Percentiles rank a stretch among this genome's conserved stretches.
Conservation (phyloP, 2,113 vertebrate species). For the Hydrolagus affinis region DNA sequence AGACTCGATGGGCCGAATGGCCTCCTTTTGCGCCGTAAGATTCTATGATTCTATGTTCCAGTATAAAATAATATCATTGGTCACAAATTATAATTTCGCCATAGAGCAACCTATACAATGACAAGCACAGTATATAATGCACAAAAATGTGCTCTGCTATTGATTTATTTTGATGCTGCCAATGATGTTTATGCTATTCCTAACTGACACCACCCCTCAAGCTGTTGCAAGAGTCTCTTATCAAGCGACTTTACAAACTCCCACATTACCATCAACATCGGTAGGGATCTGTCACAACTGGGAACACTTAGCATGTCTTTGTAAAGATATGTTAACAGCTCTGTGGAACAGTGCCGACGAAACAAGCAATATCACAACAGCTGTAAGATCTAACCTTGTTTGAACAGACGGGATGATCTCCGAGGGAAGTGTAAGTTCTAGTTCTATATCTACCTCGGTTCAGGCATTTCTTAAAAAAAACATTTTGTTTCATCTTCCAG, state of each 20-base stretch:
- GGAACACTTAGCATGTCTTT: constrained; percentile 47
- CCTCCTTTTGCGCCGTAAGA: no score
- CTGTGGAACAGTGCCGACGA: neutral
- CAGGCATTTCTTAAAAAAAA: neutral
- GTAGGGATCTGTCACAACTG: constrained; percentile 62
- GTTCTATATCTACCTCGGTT: neutral
- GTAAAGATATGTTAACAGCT: constrained; percentile 1
- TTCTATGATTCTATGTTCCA: no score
- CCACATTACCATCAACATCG: constrained; percentile 46
- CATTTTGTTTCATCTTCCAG: neutral
- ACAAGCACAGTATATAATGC: neutral
- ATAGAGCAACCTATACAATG: no score
- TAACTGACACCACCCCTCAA: constrained; percentile 50
- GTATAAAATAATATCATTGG: neutral
- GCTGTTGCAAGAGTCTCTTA: constrained; percentile 48
- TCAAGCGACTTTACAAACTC: constrained; percentile 54
- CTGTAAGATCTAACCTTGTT: neutral
- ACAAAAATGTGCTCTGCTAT: neutral
- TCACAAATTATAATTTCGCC: neutral
- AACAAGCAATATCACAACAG: constrained; percentile 19
- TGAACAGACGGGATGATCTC: neutral
- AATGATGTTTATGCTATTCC: constrained; percentile 52
- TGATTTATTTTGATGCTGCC: constrained; percentile 43
- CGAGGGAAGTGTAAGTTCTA: neutral
- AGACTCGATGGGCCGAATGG: no score